Evolutionary conservation across 2,888 invertebrate genomes (phyloP).

Genomic region (Abrostola tripartita): DNA sequence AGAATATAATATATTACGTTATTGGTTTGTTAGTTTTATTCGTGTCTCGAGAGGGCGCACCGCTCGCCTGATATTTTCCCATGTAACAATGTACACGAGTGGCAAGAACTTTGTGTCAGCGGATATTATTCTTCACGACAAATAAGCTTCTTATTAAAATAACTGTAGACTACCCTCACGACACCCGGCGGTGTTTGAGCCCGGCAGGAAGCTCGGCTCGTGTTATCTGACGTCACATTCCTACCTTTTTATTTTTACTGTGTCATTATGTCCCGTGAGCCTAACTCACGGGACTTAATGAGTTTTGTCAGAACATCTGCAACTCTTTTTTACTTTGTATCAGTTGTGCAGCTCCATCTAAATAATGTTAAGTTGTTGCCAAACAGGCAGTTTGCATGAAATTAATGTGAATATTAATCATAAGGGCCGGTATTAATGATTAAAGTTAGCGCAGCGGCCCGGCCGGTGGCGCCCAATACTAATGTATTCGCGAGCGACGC

Average conservation of each 20-base stretch:
- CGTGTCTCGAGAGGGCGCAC: slow-evolving; percentile 40
- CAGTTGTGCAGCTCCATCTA: slow-evolving; percentile 47
- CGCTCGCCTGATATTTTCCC: slow-evolving; percentile 3
- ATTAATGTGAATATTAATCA: slow-evolving; percentile 78
- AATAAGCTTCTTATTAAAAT: slow-evolving; percentile 37
- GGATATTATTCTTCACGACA: slow-evolving; percentile 36
- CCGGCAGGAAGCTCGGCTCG: not conserved
- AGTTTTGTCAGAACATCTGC: slow-evolving; percentile 7
- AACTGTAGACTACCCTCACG: slow-evolving; percentile 31
- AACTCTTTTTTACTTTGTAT: slow-evolving; percentile 7
- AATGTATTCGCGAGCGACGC: slow-evolving; percentile 13
- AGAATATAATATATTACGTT: slow-evolving; percentile 42
- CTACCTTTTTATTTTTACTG: too few relatives aligned
- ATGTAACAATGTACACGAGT: slow-evolving; percentile 28
- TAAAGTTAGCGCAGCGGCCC: slow-evolving; percentile 50
- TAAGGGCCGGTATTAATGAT: slow-evolving; percentile 60
- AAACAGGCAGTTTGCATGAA: slow-evolving; percentile 71
- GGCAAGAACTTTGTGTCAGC: slow-evolving; percentile 6
- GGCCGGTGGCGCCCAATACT: slow-evolving; percentile 3
- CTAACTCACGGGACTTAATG: not conserved
- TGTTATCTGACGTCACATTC: too few relatives aligned
- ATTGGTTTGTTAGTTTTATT: slow-evolving; percentile 55
- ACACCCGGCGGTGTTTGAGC: slow-evolving; percentile 22
- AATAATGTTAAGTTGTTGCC: slow-evolving; percentile 66
- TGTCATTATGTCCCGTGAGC: too few relatives aligned